phyloP scores from a whole-genome alignment of 1,140 invertebrate genomes.

The Halesus radiatus region DNA sequence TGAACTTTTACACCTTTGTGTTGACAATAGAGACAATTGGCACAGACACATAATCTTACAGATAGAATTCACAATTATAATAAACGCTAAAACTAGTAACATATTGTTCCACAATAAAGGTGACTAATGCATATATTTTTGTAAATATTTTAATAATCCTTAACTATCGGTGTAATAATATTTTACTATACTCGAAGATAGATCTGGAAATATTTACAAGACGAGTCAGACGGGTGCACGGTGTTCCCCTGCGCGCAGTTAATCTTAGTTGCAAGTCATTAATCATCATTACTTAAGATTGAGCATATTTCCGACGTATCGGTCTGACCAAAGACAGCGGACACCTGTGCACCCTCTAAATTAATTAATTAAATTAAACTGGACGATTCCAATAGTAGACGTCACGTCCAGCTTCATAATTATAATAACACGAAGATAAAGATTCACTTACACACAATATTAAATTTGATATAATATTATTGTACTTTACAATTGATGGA shows the following conservation, averaged over 20 bases:
- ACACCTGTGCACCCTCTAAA: constrained; percentile 8
- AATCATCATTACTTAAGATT: constrained; percentile 18
- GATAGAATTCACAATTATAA: constrained; percentile 31
- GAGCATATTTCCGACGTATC: constrained; percentile 7
- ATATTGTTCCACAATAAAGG: constrained; percentile 47
- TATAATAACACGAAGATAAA: constrained; percentile 13
- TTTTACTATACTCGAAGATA: constrained; percentile 33
- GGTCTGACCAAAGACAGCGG: not conserved
- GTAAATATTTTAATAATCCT: constrained; percentile 31
- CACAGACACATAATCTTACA: constrained; percentile 42
- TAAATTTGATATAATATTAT: constrained; percentile 10
- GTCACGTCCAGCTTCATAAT: not conserved
- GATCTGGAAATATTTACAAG: constrained; percentile 43
- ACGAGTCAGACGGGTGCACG: constrained; percentile 25
- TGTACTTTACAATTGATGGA: constrained; percentile 24
- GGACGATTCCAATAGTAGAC: constrained; percentile 10
- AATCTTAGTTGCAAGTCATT: not conserved
- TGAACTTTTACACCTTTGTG: not conserved
- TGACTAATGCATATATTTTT: constrained; percentile 42
- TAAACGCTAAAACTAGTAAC: constrained; percentile 26
- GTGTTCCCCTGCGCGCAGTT: not conserved
- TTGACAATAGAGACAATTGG: constrained; percentile 35
- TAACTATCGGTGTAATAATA: constrained; percentile 39
- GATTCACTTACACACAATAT: constrained; percentile 27
- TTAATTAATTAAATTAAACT: constrained; percentile 7